These are phyloP conservation scores for Myripristis jacobus DNA, from an alignment of 2,797 vertebrate genomes.

Conservation along the genomic window DNA sequence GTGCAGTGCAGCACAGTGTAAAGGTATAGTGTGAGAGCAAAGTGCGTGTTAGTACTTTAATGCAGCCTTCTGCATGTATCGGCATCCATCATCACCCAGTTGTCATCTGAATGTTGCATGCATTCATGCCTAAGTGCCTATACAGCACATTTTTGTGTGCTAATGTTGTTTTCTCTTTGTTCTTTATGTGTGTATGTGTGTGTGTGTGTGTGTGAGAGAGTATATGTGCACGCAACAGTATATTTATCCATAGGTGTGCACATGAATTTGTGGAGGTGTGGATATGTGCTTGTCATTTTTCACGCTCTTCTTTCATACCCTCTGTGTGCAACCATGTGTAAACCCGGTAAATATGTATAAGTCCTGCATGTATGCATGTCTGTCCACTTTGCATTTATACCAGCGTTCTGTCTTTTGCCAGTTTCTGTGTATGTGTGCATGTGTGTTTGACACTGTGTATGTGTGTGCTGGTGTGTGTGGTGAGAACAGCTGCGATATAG, in stretches of 20 bases:
- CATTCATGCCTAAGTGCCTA: conserved; percentile 21
- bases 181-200: conserved; percentile 1
- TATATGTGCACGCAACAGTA: conserved; percentile 7
- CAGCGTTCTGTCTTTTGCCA: conserved; percentile 58
- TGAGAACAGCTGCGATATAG: conserved; percentile 81
- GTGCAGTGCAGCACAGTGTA: conserved; percentile 15
- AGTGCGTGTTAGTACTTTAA: not conserved
- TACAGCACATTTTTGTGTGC: conserved; percentile 12
- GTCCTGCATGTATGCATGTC: conserved; percentile 25
- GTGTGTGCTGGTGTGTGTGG: conserved; percentile 28
- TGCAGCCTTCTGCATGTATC: conserved; percentile 5
- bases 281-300: conserved; percentile 15
- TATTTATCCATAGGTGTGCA: conserved; percentile 39
- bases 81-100: conserved; percentile 24
- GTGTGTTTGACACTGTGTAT: conserved; percentile 14
- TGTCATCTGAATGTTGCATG: conserved; percentile 25
- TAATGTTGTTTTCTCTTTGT: too few species aligned
- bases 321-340: conserved; percentile 22
- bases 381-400: conserved; percentile 45
- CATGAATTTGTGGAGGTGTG: conserved; percentile 20
- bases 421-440: conserved; percentile 40
- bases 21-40: conserved; percentile 13
- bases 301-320: conserved; percentile 1
- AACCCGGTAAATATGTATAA: conserved; percentile 42
- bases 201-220: not conserved